These are phyloP conservation scores for Lordiphosa collinella DNA, from an alignment of 1,140 invertebrate genomes.

Conservation along the genomic window DNA sequence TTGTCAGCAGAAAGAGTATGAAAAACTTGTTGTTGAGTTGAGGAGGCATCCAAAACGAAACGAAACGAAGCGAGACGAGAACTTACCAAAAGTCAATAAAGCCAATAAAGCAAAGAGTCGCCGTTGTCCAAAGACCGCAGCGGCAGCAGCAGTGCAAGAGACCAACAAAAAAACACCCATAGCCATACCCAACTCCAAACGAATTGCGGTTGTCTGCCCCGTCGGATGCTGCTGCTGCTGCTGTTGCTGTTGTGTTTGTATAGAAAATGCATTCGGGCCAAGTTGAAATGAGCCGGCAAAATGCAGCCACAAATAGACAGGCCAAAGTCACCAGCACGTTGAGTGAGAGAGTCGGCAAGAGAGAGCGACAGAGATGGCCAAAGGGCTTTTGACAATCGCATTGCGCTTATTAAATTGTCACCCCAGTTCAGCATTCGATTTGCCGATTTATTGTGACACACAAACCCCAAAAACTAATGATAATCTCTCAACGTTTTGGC, in stretches of 20 bases:
- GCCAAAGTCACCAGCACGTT: conserved; percentile 35
- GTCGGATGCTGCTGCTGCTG: conserved; percentile 17
- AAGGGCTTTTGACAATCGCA: conserved; percentile 44
- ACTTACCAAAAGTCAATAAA: conserved; percentile 75
- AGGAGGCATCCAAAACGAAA: conserved; percentile 37
- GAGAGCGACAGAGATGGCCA: conserved; percentile 31
- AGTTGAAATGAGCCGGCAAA: conserved; percentile 75
- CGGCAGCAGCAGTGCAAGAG: background rate
- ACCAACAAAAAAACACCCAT: background rate
- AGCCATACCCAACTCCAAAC: conserved; percentile 37
- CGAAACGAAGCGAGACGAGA: conserved; percentile 47
- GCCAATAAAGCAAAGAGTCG: conserved; percentile 70
- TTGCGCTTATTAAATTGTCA: conserved; percentile 65
- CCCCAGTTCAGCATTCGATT: conserved; percentile 44
- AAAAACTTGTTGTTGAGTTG: conserved; percentile 35
- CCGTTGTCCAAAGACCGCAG: conserved; percentile 33
- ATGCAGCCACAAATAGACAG: conserved; percentile 43
- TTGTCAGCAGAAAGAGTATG: conserved; percentile 21
- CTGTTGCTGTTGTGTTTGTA: conserved; percentile 47
- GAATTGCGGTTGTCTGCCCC: conserved; percentile 59
- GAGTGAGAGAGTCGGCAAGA: conserved; percentile 6
- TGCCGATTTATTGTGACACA: conserved; percentile 39
- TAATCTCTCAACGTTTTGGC: conserved; percentile 19
- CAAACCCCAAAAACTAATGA: conserved; percentile 50
- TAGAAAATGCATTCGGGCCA: conserved; percentile 75